Base-by-base conservation (phyloP, 1,140 invertebrate species). In the Paramacrobiotus metropolitanus region DNA sequence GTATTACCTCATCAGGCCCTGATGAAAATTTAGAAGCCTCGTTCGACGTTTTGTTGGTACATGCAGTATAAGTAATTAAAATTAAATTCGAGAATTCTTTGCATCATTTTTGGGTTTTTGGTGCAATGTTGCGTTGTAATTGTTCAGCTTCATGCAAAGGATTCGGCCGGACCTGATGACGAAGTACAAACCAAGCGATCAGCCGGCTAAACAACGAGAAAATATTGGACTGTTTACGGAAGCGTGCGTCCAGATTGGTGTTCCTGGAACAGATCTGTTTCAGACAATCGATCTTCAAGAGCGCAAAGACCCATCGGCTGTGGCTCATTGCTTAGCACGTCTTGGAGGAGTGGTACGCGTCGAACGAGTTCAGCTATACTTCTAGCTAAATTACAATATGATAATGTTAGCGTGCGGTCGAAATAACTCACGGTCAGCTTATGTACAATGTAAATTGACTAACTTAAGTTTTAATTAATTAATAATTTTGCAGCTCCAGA, bases 251-350 rank as follows among this genome's bases (percentile, higher is more conserved):
- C 4, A 15, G 15, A 55, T 55, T 4, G 48, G 48, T 28, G 24
- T 55, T 4, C 48, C 15, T 9, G 48, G 24, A 15, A 55, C 48
- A 4, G 48, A 55, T 24, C 15, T 55, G 15, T 55, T 55, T 24
- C 48, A 55, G 48, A 55, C 48, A 55, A 55, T 55, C 48, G 48
- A 55, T 24, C 24, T 55, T 9, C 28, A 55, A 9, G 48, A 55
- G 24, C 15, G 24, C 15, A 55, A 55, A 24, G 48, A 55, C 24
- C 15, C 24, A 4, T 15, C 4, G 9, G 15, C 48, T 9, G 48
- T 55, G 4, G 48, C 48, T 28, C 15, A 55, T 24, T 55, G 48
- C 48, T 28, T 55, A 24, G 15, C 48, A 9, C 48, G 48, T 24
- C 48, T 55, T 24, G 48, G 48, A 20, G 48, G 48, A 15, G 24